Percentiles rank a stretch among this genome's conserved stretches.
Evolutionary conservation across 2,888 invertebrate genomes (phyloP).

Genomic region (Gryllus longicercus): DNA sequence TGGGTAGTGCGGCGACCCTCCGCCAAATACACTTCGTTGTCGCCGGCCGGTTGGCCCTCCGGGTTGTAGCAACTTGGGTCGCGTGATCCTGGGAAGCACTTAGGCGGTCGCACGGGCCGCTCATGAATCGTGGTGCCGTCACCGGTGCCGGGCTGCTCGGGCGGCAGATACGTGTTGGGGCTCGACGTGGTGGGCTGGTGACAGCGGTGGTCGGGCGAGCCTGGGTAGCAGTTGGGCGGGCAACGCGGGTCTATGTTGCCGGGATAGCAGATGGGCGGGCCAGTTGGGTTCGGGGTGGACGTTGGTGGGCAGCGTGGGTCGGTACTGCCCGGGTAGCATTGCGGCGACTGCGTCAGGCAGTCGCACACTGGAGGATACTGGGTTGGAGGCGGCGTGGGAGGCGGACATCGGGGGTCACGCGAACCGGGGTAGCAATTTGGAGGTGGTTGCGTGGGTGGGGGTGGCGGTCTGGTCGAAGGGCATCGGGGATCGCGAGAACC

Average conservation of each 20-base stretch:
- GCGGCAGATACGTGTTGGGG: constrained; percentile 26
- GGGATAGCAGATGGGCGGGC: constrained; percentile 39
- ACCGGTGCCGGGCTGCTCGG: constrained; percentile 4
- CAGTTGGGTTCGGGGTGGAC: constrained; percentile 36
- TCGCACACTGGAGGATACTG: constrained; percentile 34
- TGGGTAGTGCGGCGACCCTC: constrained; percentile 11
- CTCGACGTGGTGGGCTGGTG: constrained; percentile 30
- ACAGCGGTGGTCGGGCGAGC: constrained; percentile 42
- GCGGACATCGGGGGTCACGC: constrained; percentile 37
- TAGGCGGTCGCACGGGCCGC: constrained; percentile 30
- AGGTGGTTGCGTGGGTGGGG: constrained; percentile 27
- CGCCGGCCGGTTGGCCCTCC: not conserved
- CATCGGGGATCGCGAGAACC: constrained; percentile 37
- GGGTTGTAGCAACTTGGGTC: constrained; percentile 32
- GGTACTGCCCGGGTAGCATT: constrained; percentile 31
- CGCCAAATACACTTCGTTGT: constrained; percentile 21
- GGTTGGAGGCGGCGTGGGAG: constrained; percentile 35
- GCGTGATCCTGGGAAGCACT: constrained; percentile 36
- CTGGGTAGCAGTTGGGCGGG: constrained; percentile 43
- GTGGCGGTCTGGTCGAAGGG: constrained; percentile 27
- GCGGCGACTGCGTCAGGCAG: constrained; percentile 26
- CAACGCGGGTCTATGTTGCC: constrained; percentile 43
- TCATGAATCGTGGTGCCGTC: constrained; percentile 23
- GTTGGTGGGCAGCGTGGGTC: constrained; percentile 34
- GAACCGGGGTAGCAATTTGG: constrained; percentile 33